These are phyloP conservation scores for Leptosomus discolor DNA, from an alignment of 2,113 vertebrate genomes.

Conservation along the genomic window DNA sequence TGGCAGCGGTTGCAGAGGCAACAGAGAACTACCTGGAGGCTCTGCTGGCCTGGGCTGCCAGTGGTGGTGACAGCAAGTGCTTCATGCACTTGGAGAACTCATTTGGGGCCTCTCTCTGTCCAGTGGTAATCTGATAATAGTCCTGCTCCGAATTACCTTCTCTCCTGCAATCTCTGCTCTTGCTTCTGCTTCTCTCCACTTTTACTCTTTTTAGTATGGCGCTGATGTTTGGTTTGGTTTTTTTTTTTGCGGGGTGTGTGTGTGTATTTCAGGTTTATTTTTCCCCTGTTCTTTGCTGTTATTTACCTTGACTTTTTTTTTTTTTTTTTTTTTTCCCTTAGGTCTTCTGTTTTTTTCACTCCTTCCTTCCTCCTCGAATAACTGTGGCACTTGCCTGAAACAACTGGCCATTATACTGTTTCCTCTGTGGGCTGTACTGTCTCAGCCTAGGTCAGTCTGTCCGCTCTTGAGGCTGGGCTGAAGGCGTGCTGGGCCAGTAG, in stretches of 20 bases:
- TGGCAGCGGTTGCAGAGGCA: not conserved
- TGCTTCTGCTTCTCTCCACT: not conserved
- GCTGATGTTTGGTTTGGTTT: not conserved
- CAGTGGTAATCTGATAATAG: not conserved
- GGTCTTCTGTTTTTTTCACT: not conserved
- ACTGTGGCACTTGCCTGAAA: not conserved
- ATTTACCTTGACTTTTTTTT: not conserved
- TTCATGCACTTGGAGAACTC: not conserved
- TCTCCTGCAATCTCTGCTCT: not conserved
- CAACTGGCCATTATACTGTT: not conserved
- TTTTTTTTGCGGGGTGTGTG: not conserved
- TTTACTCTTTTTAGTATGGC: not conserved
- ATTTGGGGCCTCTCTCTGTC: not conserved
- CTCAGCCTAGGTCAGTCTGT: not conserved
- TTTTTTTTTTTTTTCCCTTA: not conserved
- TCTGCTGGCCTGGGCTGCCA: not conserved
- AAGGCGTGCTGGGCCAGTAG: not conserved
- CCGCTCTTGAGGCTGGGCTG: not conserved
- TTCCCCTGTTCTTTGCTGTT: too few relatives aligned
- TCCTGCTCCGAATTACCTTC: not conserved
- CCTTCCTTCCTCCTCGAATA: not conserved
- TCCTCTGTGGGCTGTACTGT: not conserved
- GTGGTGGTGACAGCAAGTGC: not conserved
- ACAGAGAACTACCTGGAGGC: accelerated
- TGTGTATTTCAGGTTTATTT: not conserved